Percentiles rank a stretch among this genome's conserved stretches.
These are phyloP conservation scores for Drosophila pegasa DNA, from an alignment of 2,888 invertebrate genomes.

Conservation along the genomic window DNA sequence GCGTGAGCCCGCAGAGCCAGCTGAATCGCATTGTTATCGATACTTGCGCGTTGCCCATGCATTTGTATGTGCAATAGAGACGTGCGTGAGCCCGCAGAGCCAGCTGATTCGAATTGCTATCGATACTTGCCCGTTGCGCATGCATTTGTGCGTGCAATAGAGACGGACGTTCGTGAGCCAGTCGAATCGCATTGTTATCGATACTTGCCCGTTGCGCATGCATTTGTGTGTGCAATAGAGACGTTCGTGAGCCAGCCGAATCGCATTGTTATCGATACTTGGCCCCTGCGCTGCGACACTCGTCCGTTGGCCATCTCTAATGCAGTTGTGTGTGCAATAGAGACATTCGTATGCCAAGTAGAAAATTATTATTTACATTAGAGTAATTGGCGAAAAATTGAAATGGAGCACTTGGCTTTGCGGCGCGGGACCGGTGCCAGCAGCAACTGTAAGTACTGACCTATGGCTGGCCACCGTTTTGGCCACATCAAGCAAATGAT, in stretches of 20 bases:
- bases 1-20: constrained; percentile 5
- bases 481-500: neutral
- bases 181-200: constrained; percentile 22
- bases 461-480: neutral
- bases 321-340: constrained; percentile 29
- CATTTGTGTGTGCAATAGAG: constrained; percentile 36
- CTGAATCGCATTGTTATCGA: too few relatives aligned
- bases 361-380: constrained; percentile 13
- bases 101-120: neutral
- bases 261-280: constrained; percentile 27
- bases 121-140: too few relatives aligned
- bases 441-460: constrained; percentile 41
- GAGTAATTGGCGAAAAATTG: neutral
- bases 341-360: constrained; percentile 1
- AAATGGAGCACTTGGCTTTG: constrained; percentile 40
- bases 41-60: too few relatives aligned
- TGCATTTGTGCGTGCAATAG: neutral
- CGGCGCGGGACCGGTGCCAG: constrained; percentile 31
- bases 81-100: neutral
- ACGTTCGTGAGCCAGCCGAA: constrained; percentile 8
- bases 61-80: neutral
- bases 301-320: constrained; percentile 7
- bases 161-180: neutral
- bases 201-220: constrained; percentile 4
- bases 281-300: neutral